Conservation (phyloP, 2,888 invertebrate genomes). For the Polia nebulosa region DNA sequence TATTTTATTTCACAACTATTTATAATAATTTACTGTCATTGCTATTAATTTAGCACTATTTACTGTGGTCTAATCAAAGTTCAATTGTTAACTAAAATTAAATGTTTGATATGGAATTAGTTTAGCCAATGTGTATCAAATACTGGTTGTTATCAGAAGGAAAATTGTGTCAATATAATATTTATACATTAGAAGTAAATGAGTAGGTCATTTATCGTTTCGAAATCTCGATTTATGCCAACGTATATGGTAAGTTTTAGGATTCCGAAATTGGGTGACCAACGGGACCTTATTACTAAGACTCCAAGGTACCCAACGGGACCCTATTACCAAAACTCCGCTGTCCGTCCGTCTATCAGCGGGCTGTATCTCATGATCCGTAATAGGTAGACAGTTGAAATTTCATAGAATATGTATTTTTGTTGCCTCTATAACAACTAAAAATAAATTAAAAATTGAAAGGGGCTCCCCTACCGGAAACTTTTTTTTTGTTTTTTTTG, state of each 20-base stretch:
- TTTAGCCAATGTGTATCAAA: constrained; percentile 1
- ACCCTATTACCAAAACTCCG: too few species aligned
- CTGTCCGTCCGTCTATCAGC: too few species aligned
- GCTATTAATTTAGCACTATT: background rate
- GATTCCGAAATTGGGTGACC: too few species aligned
- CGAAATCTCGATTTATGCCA: background rate
- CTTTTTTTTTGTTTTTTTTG: too few species aligned
- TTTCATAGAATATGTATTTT: too few species aligned
- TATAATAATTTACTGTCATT: background rate
- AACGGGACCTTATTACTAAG: too few species aligned
- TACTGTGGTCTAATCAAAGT: constrained; percentile 10
- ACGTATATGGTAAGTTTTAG: background rate
- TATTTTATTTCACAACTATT: background rate
- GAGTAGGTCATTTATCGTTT: background rate
- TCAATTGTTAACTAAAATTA: constrained; percentile 30
- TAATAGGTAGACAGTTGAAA: too few species aligned
- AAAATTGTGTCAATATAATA: constrained; percentile 27
- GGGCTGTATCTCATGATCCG: too few species aligned
- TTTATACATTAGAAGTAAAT: constrained; percentile 15
- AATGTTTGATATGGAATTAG: constrained; percentile 3
- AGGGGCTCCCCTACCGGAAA: too few species aligned
- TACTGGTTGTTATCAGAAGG: constrained; percentile 32
- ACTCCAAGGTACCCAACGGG: too few species aligned
- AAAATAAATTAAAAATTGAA: too few species aligned
- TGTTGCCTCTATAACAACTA: too few species aligned